Evolutionary conservation across 2,797 vertebrate genomes (phyloP), one percentile per base, ranked within the genome.

Genomic region (Betta splendens): DNA sequence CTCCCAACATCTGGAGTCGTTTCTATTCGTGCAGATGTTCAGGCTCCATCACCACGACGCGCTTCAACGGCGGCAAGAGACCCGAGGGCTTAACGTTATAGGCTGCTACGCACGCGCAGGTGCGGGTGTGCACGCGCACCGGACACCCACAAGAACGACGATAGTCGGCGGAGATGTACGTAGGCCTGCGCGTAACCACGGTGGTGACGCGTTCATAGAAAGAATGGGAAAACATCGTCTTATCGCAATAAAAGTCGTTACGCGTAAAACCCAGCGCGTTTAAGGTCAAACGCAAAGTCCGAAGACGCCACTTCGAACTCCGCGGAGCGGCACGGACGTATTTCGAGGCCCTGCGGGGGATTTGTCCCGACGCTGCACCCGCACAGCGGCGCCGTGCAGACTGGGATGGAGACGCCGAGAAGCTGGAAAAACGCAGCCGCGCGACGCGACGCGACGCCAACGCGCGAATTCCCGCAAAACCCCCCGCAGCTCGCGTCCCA

Each of bases 91-190:
- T 44, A 31, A 51, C 46, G 53, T 65, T 53, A 64, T 78, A 52
- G 32, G 17, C 44, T 35, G 45, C 42, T 29, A 42, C 37, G 35
- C 45, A 47, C 75, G 71, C 75, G 53, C 64, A 18, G 26, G 22
- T 1, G 45, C 6, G 16, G 37, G 35, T 56, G 68, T 61, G 67
- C 53, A 71, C 72, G 73, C 64, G 69, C 67, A 68, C 13, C 68
- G 77, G 72, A 87, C 81, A 78, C 81, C 62, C 85, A 82, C 85
- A 66, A 65, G 64, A 43, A 48, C 38, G 69, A 59, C 71, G 53
- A 25, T 9, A 39, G 40, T 60, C 53, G 43, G 44, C 36, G 60
- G 48, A 68, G 32, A 70, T 33, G 62, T 33, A 66, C 67, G 76
- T 42, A 52, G 72, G 80, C 75, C 43, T 25, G 61, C 57, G 67